These are phyloP conservation scores for Eriosoma lanigerum DNA, from an alignment of 1,140 invertebrate genomes.

Conservation along the genomic window DNA sequence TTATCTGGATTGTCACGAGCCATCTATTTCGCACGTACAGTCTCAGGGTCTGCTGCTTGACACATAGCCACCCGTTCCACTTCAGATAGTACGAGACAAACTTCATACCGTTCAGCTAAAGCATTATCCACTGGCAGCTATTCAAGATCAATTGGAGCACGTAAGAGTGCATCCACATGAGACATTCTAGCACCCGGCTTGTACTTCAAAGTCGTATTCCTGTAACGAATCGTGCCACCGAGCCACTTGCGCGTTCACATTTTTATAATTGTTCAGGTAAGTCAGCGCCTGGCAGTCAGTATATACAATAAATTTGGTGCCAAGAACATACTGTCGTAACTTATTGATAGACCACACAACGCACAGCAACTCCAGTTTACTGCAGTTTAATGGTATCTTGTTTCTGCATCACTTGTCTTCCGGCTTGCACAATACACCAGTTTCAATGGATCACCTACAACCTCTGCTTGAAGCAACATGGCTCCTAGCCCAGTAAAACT, in stretches of 20 bases:
- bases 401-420: background rate
- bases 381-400: constrained; percentile 29
- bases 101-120: background rate
- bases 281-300: constrained; percentile 35
- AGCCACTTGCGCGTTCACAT: constrained; percentile 55
- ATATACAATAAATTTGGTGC: background rate
- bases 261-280: background rate
- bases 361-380: constrained; percentile 17
- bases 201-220: constrained; percentile 56
- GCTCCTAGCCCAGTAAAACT: constrained; percentile 55
- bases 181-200: constrained; percentile 55
- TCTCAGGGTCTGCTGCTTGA: background rate
- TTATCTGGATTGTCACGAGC: too few relatives aligned
- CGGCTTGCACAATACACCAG: constrained; percentile 33
- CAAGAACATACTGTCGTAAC: background rate
- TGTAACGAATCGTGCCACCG: constrained; percentile 57
- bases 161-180: constrained; percentile 57
- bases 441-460: background rate
- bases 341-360: background rate
- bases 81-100: background rate
- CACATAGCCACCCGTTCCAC: background rate
- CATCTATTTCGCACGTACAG: background rate
- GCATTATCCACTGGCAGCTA: background rate
- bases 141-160: background rate
- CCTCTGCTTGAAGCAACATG: constrained; percentile 55